A percentile compares a stretch with the other conserved stretches of the same genome.
Evolutionary conservation across 2,888 invertebrate species (phyloP).

Genomic region (Melanophora roralis): DNA sequence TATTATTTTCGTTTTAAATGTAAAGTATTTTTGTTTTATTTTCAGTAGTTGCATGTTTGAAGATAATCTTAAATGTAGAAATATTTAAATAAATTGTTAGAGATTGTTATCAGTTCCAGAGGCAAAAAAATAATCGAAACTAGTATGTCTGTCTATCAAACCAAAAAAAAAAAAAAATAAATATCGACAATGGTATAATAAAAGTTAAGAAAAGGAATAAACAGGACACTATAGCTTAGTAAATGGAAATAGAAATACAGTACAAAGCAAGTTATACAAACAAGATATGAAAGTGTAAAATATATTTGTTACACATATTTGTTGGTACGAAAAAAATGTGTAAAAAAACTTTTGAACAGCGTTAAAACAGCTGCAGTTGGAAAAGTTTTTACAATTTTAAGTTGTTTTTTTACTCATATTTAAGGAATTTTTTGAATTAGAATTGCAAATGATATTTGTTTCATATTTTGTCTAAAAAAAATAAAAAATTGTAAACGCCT

Average conservation of each 20-base stretch:
- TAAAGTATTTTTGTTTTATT: conserved; percentile 13
- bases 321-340: conserved; percentile 1
- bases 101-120: conserved; percentile 56
- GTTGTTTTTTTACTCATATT: neutral
- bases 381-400: conserved; percentile 41
- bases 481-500: neutral
- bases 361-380: conserved; percentile 35
- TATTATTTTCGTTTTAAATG: neutral
- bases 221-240: neutral
- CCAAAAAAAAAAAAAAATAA: neutral
- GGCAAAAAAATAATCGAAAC: conserved; percentile 3
- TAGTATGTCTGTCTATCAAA: conserved; percentile 8
- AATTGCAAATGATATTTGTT: conserved; percentile 56
- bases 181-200: conserved; percentile 55
- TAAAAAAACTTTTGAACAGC: neutral
- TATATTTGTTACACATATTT: neutral
- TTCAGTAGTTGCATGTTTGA: conserved; percentile 50
- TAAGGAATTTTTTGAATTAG: conserved; percentile 33
- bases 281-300: conserved; percentile 34
- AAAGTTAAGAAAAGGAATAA: conserved; percentile 20
- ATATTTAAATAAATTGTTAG: conserved; percentile 63
- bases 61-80: conserved; percentile 60
- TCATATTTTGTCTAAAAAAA: conserved; percentile 11
- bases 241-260: neutral
- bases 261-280: conserved; percentile 27